Base-by-base conservation (phyloP, 2,888 invertebrate species). In the Podabrus alpinus region DNA sequence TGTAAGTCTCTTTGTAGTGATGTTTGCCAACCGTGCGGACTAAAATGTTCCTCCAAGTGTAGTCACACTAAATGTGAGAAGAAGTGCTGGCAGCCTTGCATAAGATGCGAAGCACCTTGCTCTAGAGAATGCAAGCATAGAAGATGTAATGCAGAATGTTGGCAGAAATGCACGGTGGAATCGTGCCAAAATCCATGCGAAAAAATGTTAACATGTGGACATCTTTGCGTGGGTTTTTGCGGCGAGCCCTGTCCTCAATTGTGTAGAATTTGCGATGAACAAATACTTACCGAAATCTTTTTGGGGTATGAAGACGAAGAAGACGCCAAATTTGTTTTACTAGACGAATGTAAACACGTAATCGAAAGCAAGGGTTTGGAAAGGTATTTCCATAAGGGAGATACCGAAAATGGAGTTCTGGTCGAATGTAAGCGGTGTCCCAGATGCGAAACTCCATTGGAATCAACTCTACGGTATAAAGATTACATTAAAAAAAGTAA, bases 141-240 rank as follows among this genome's bases (percentile, higher is more conserved):
- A 60, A 72, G 68, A 29, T 92, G 92, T 84, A 74, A 16, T 10
- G 87, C 85, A 17, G 83, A 78, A 1, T 92, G 92, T 83, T 86
- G 87, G 64, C 85, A 88, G 79, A 80, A 84, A 76, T 92, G 91
- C 84, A 70, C 82, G 70, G 86, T 88, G 4, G 77, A 82, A 59
- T 87, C 90, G 10, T 91, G 91, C 83, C 77, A 76, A 15, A 81
- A 84, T 82, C 85, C 87, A 10, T 91, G 91, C 82, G 13, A 68
- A n/a, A 81, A 79, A 73, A 71, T 16, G 15, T 86, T 88, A 11
- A 13, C 77, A 59, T 94, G 94, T 86, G 87, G 88, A 0, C 93
- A 93, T 86, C 82, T 83, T 15, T 92, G 94, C 86, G 88, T 92
- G 82, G 93, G 94, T 13, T 89, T 92, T 69, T 94, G 94, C 86